phyloP scores from a whole-genome alignment of 2,888 invertebrate genomes.

The Priocnemis perturbator region DNA sequence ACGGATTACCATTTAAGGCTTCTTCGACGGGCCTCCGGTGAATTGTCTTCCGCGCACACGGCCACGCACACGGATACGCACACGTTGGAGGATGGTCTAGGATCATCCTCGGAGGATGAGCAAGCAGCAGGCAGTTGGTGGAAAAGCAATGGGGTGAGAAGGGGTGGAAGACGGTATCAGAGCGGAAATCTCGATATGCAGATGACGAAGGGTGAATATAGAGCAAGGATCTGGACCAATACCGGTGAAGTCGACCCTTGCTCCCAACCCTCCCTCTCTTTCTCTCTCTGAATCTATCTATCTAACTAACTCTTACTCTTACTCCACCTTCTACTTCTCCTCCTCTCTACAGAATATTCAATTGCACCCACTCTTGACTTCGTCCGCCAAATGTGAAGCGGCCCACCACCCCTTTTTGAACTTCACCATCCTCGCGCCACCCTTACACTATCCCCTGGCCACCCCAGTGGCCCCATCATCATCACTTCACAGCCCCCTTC shows the following conservation, averaged over 20 bases:
- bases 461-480: neutral
- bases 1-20: too few species aligned
- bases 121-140: neutral
- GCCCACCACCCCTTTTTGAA: neutral
- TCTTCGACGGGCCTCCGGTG: too few species aligned
- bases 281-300: too few species aligned
- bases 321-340: too few species aligned
- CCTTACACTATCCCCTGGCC: neutral
- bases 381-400: slow-evolving; percentile 38
- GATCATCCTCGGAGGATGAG: too few species aligned
- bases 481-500: neutral
- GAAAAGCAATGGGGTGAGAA: neutral
- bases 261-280: too few species aligned
- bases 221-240: slow-evolving; percentile 30
- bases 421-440: neutral
- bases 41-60: too few species aligned
- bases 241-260: neutral
- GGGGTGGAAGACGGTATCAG: slow-evolving; percentile 40
- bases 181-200: slow-evolving; percentile 69
- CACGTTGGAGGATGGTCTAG: too few species aligned
- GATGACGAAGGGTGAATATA: slow-evolving; percentile 54
- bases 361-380: slow-evolving; percentile 45
- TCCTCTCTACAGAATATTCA: slow-evolving; percentile 59
- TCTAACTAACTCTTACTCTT: neutral
- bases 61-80: too few species aligned